phyloP scores from a whole-genome alignment of 2,888 invertebrate genomes.

The Cepaea hortensis region DNA sequence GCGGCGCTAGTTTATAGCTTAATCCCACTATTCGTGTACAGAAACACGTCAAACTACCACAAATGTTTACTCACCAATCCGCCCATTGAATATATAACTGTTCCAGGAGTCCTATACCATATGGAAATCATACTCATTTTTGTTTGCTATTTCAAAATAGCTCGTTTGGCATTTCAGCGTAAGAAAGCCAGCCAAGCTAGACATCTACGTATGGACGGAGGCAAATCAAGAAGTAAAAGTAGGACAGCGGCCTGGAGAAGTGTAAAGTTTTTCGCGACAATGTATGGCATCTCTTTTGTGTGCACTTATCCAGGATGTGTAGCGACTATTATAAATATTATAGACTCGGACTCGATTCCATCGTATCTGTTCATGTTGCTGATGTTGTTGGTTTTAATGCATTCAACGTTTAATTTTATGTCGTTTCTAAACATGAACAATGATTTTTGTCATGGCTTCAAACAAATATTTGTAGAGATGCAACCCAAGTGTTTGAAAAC shows the following conservation, averaged over 20 bases:
- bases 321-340: not conserved
- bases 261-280: not conserved
- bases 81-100: not conserved
- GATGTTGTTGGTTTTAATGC: not conserved
- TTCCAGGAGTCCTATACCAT: not conserved
- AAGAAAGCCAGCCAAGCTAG: not conserved
- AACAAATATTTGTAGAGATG: not conserved
- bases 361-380: not conserved
- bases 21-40: not conserved
- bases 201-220: no score
- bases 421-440: no score
- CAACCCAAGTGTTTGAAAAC: no score
- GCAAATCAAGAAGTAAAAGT: not conserved
- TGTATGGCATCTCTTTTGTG: not conserved
- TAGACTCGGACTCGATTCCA: not conserved
- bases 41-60: not conserved
- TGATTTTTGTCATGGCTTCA: no score
- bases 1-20: not conserved
- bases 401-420: no score
- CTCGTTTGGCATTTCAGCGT: no score
- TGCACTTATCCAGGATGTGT: not conserved
- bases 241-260: not conserved
- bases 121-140: not conserved
- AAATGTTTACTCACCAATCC: not conserved
- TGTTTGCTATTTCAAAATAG: not conserved